phyloP scores from a whole-genome alignment of 1,140 invertebrate species.

The Drosophila quadrilineata region DNA sequence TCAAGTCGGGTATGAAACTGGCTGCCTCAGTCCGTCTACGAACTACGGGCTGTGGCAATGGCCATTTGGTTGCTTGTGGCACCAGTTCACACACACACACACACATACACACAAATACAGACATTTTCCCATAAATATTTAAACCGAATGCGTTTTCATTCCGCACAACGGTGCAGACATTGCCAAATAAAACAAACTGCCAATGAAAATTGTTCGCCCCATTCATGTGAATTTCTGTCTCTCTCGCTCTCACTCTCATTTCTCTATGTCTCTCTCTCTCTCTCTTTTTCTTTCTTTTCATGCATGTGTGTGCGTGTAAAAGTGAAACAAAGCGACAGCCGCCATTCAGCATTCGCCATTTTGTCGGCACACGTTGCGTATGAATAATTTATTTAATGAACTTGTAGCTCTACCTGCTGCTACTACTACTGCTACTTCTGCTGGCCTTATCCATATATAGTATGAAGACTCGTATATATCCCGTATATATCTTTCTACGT shows the following conservation, averaged over 20 bases:
- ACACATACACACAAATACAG: slow-evolving; percentile 77
- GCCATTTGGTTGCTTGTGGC: not conserved
- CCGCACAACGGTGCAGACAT: slow-evolving; percentile 59
- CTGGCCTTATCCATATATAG: not conserved
- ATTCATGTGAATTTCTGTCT: not conserved
- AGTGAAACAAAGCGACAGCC: slow-evolving; percentile 63
- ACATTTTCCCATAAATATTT: slow-evolving; percentile 79
- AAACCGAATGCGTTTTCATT: slow-evolving; percentile 80
- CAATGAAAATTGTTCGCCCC: slow-evolving; percentile 48
- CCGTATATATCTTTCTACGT: too few species aligned
- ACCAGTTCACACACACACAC: slow-evolving; percentile 66
- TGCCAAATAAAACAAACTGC: slow-evolving; percentile 71
- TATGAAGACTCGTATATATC: slow-evolving; percentile 10
- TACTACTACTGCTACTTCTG: slow-evolving; percentile 10
- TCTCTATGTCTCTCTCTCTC: not conserved
- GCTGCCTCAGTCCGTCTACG: not conserved
- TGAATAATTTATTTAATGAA: slow-evolving; percentile 81
- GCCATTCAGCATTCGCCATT: slow-evolving; percentile 69
- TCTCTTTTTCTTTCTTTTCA: not conserved
- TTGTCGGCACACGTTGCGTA: slow-evolving; percentile 74
- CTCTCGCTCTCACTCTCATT: slow-evolving; percentile 3
- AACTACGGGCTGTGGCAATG: slow-evolving; percentile 11
- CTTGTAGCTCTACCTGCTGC: slow-evolving; percentile 57
- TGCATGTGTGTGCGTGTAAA: slow-evolving; percentile 30
- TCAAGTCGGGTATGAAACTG: slow-evolving; percentile 49